phyloP scores from a whole-genome alignment of 2,797 vertebrate species.

The Brachyalestes nurse region DNA sequence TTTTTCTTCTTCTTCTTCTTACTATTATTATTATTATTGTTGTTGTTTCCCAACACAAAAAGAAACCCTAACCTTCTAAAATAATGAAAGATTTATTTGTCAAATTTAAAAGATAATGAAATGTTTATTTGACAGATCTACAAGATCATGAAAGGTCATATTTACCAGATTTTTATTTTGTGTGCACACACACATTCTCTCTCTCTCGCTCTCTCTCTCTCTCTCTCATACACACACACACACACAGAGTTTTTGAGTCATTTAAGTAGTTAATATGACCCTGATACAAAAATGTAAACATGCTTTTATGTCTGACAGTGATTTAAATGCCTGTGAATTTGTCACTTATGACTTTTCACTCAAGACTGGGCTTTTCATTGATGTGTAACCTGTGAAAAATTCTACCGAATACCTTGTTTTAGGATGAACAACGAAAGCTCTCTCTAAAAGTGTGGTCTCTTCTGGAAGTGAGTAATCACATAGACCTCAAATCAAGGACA shows the following conservation, averaged over 20 bases:
- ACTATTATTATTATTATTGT: no score
- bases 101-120: no score
- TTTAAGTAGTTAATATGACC: conserved; percentile 48
- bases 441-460: neutral
- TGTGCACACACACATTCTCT: no score
- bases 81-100: no score
- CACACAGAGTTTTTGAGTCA: conserved; percentile 29
- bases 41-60: no score
- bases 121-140: no score
- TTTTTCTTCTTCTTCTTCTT: no score
- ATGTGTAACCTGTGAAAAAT: conserved; percentile 11
- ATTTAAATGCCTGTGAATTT: conserved; percentile 39
- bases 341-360: conserved; percentile 33
- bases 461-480: conserved; percentile 33
- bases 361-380: conserved; percentile 26
- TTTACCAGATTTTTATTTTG: no score
- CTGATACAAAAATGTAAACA: conserved; percentile 49
- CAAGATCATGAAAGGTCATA: no score
- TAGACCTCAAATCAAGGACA: conserved; percentile 23
- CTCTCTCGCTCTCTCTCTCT: no score
- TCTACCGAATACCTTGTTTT: neutral
- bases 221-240: neutral
- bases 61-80: no score
- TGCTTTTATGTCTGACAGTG: conserved; percentile 34
- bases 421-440: neutral